Base-by-base conservation (phyloP, 2,888 invertebrate genomes). In the Vanessa cardui region DNA sequence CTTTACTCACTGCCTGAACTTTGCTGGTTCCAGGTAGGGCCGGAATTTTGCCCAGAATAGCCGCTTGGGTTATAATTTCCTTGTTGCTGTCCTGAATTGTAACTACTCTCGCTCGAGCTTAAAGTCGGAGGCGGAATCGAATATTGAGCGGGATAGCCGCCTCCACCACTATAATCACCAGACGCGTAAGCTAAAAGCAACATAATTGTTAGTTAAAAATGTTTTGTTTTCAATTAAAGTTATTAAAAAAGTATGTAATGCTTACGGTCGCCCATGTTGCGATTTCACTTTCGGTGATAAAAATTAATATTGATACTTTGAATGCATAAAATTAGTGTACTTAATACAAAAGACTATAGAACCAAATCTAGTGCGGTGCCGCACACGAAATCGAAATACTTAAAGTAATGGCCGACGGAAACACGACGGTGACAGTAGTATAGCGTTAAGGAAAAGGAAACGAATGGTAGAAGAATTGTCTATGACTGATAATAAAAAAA, bases 81-180 rank as follows among this genome's bases (percentile, higher is more conserved):
- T 83, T 85, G 82, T 71, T 78, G 89, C 61, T 74, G 75, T 54
- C 79, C 80, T 68, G 83, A 81, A 60, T 83, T 83, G 76, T 87
- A 87, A 78, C 78, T 90, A 74, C 83, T 92, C 71, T 90, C 93
- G 60, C 88, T 83, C 60, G 89, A 83, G 73, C 85, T 80, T 78
- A 89, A 82, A 61, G 89, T 77, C 58, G 93, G 89, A 65, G 92
- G 89, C 73, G 93, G 89, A 80, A 92, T 85, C 64, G 93, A 86
- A 84, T 93, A 90, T 80, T 90, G 88, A 73, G 88, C 84, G 45
- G 89, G 85, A 78, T 90, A 90, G 64, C 90, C 87, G 64, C 90
- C 87, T 69, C 87, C 83, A 64, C 87, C 83, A 72, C 86, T 82
- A 77, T 92, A 86, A 83, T 91, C 91, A 50, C 90, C 87, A 68